Evolutionary conservation across 2,113 vertebrate species (phyloP).

Genomic region (Clarias batrachus): DNA sequence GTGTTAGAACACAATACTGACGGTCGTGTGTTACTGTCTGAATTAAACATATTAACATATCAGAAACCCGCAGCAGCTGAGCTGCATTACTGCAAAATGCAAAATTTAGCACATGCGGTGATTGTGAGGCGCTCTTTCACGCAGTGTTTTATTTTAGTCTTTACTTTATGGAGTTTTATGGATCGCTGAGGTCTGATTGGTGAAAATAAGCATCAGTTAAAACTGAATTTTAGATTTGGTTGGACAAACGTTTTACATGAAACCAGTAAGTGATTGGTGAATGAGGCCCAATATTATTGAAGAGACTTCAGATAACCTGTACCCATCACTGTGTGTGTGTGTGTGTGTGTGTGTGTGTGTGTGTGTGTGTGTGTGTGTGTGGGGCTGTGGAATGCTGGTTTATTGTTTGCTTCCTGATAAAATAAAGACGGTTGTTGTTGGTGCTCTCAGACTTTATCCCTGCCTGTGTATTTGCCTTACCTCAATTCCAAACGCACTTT

Average conservation of each 20-base stretch:
- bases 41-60: neutral
- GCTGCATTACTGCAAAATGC: neutral
- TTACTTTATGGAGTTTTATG: neutral
- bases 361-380: neutral
- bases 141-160: too few species aligned
- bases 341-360: neutral
- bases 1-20: neutral
- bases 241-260: neutral
- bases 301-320: neutral
- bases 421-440: neutral
- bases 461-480: neutral
- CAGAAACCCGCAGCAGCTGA: neutral
- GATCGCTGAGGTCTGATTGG: neutral
- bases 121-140: neutral
- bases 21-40: neutral
- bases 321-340: too few species aligned
- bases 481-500: constrained; percentile 5
- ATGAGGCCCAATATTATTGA: neutral
- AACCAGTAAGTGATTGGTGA: neutral
- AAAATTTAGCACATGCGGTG: neutral
- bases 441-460: neutral
- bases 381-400: neutral
- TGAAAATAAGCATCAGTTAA: neutral
- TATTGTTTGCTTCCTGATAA: neutral
- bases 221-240: neutral